Conservation (phyloP, 2,113 vertebrate species). For the Miniopterus natalensis region DNA sequence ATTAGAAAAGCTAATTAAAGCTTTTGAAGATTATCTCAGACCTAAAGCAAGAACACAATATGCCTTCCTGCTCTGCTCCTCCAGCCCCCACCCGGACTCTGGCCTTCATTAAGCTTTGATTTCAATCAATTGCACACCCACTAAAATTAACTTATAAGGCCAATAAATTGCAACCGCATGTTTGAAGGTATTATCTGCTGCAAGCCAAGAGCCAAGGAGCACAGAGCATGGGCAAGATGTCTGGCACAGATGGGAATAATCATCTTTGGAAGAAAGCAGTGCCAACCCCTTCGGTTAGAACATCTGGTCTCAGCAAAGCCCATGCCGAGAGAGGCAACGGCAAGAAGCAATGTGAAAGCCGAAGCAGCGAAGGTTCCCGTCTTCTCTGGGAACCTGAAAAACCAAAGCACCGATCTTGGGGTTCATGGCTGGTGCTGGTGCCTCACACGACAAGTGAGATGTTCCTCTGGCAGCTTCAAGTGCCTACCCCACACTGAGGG, state of each 20-base stretch:
- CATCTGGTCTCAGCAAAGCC: conserved; percentile 77
- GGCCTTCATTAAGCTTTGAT: conserved; percentile 87
- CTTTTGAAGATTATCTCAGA: conserved; percentile 85
- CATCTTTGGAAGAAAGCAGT: conserved; percentile 75
- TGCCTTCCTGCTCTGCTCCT: not conserved
- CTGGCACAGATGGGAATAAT: conserved; percentile 87
- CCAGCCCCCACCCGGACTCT: conserved; percentile 62
- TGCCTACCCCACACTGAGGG: accelerated
- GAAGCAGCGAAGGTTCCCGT: not conserved
- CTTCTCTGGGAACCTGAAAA: conserved; percentile 3
- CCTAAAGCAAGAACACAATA: conserved; percentile 78
- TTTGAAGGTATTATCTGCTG: conserved; percentile 84
- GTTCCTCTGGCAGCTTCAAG: not conserved
- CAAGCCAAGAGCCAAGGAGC: conserved; percentile 74
- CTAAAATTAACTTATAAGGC: conserved; percentile 87
- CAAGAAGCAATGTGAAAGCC: conserved; percentile 57
- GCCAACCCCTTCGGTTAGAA: conserved; percentile 73
- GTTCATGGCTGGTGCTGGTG: not conserved
- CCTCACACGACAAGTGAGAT: accelerated
- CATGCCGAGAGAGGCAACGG: conserved; percentile 73
- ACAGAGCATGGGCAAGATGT: conserved; percentile 60
- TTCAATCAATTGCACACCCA: conserved; percentile 85
- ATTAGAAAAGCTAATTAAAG: conserved; percentile 86
- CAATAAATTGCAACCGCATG: conserved; percentile 88
- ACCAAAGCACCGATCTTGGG: not conserved